A percentile compares a stretch with the other conserved stretches of the same genome.
These are phyloP conservation scores for Gymnopithys bicolor DNA, from an alignment of 2,797 vertebrate species.

Conservation along the genomic window DNA sequence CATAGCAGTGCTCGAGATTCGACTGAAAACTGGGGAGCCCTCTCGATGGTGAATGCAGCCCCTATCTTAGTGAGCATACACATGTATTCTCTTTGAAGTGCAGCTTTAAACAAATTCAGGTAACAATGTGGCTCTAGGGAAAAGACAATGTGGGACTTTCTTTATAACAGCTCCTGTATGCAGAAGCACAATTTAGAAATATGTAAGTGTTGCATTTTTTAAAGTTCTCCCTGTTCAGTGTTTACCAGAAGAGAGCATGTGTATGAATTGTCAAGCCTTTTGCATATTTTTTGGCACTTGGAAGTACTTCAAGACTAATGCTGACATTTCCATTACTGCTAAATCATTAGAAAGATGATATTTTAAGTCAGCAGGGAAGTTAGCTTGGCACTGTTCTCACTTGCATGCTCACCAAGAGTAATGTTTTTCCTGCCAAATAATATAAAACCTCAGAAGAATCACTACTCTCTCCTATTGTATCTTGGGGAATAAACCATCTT, in stretches of 20 bases:
- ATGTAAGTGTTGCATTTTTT: background rate
- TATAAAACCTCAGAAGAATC: background rate
- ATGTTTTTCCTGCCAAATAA: background rate
- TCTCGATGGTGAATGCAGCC: background rate
- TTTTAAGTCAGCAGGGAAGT: constrained; percentile 6
- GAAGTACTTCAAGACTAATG: background rate
- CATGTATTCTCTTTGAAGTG: background rate
- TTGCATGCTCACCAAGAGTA: background rate
- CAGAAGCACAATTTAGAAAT: background rate
- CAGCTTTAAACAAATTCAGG: background rate
- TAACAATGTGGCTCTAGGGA: background rate
- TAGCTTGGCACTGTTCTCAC: background rate
- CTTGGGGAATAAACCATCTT: background rate
- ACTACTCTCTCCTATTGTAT: background rate
- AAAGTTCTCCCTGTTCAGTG: background rate
- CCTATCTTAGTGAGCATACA: accelerated
- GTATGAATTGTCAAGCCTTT: background rate
- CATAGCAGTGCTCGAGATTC: background rate
- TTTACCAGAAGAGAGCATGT: background rate
- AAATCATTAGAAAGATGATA: constrained; percentile 17
- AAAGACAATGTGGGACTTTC: background rate
- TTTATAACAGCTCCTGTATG: background rate
- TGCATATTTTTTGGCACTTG: background rate
- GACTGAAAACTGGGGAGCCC: background rate
- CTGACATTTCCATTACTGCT: background rate